Evolutionary conservation across 2,113 vertebrate species (phyloP).

Genomic region (Lonchura striata): DNA sequence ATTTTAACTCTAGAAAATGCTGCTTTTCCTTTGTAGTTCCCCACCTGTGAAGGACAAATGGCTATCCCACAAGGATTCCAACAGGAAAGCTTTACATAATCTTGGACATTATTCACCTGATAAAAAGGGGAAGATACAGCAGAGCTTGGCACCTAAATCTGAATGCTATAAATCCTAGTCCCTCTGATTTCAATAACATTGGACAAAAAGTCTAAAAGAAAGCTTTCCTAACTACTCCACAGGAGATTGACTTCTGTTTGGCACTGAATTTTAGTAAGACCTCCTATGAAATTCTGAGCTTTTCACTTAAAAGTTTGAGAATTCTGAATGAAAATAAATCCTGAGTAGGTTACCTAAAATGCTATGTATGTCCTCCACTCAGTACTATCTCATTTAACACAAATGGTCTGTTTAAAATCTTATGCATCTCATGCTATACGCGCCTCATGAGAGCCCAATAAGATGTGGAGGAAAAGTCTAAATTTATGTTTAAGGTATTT

Average conservation of each 20-base stretch:
- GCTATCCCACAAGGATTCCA: background rate
- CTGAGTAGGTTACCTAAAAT: background rate
- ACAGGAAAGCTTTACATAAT: background rate
- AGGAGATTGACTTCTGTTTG: background rate
- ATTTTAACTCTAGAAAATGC: background rate
- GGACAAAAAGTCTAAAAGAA: background rate
- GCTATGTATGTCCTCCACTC: rapidly evolving
- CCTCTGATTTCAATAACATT: background rate
- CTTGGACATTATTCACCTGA: background rate
- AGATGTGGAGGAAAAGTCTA: background rate
- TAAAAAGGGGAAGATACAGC: background rate
- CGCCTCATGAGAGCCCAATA: background rate
- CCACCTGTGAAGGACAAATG: background rate
- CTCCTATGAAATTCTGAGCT: background rate
- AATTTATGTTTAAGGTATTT: background rate
- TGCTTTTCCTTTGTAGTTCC: background rate
- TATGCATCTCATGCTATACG: too few relatives aligned
- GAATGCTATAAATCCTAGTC: background rate
- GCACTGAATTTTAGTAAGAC: background rate
- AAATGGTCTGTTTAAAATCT: background rate
- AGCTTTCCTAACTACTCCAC: background rate
- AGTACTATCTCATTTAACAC: background rate
- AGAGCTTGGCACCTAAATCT: background rate
- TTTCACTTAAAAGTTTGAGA: background rate
- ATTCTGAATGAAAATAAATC: background rate